Evolutionary conservation across 23 tunicate genomes (phyloP).

Genomic region (Botrylloides violaceus): DNA sequence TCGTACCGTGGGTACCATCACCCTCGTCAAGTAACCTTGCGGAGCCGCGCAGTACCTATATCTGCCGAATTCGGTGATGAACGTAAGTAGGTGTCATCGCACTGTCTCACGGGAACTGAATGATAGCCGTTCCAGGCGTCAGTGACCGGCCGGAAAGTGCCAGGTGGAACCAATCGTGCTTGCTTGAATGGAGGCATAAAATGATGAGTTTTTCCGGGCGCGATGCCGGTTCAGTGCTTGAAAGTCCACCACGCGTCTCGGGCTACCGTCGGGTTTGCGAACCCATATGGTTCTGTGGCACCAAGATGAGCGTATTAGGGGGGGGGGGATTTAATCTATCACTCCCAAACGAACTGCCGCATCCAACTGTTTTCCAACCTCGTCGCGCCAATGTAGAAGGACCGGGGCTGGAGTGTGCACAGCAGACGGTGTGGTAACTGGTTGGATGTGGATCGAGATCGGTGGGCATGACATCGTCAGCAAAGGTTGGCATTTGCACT

Average conservation of each 20-base stretch:
- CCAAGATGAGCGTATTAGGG: neutral
- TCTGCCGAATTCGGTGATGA: conserved; percentile 11
- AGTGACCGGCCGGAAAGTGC: conserved; percentile 22
- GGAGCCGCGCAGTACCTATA: conserved; percentile 29
- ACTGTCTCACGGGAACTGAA: conserved; percentile 24
- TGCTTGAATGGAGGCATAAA: conserved; percentile 9
- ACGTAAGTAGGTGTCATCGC: conserved; percentile 20
- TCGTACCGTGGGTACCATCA: conserved; percentile 28
- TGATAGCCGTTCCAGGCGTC: conserved; percentile 43
- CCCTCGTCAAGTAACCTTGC: conserved; percentile 24
- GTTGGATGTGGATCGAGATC: conserved; percentile 19
- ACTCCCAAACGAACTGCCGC: conserved; percentile 9
- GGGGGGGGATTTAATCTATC: neutral
- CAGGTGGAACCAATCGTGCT: conserved; percentile 12
- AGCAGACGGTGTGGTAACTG: conserved; percentile 12
- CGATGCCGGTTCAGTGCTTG: conserved; percentile 9
- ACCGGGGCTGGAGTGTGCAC: conserved; percentile 9
- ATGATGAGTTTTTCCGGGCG: neutral
- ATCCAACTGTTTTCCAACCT: conserved; percentile 19
- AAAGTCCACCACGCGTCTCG: conserved; percentile 23
- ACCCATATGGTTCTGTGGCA: conserved; percentile 8
- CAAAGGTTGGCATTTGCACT: neutral
- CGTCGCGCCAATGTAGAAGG: conserved; percentile 32
- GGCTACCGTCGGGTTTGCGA: conserved; percentile 22
- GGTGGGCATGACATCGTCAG: conserved; percentile 23